Conservation (phyloP, 2,113 vertebrate genomes). For the Dipodomys spectabilis region DNA sequence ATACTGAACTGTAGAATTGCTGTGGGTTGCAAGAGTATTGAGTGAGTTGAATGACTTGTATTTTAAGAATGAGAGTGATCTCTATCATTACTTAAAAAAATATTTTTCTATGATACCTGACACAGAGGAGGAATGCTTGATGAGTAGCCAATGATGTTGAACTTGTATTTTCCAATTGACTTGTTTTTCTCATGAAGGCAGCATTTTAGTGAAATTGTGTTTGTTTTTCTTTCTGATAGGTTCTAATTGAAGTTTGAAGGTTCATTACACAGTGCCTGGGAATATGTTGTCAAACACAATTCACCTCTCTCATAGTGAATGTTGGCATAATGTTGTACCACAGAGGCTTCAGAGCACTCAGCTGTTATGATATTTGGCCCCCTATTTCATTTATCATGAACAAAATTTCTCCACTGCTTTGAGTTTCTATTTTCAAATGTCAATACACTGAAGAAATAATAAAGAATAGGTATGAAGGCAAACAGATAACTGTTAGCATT, state of each 20-base stretch:
- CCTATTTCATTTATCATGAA: constrained; percentile 53
- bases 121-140: constrained; percentile 34
- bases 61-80: constrained; percentile 49
- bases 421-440: constrained; percentile 56
- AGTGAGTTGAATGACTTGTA: constrained; percentile 20
- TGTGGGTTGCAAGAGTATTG: constrained; percentile 51
- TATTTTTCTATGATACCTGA: constrained; percentile 1
- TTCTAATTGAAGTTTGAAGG: constrained; percentile 80
- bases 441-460: constrained; percentile 29
- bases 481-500: neutral
- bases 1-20: constrained; percentile 30
- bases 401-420: constrained; percentile 38
- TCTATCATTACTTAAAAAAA: constrained; percentile 47
- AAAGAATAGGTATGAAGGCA: constrained; percentile 17
- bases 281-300: constrained; percentile 76
- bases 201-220: constrained; percentile 71
- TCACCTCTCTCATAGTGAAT: constrained; percentile 58
- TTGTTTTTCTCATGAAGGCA: constrained; percentile 69
- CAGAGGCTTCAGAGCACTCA: neutral
- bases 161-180: constrained; percentile 73
- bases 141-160: constrained; percentile 69
- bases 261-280: constrained; percentile 77
- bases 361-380: constrained; percentile 51
- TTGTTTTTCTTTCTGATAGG: constrained; percentile 77
- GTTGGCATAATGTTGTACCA: constrained; percentile 60